phyloP scores from a whole-genome alignment of 2,888 invertebrate genomes.

The Syrphus vitripennis region DNA sequence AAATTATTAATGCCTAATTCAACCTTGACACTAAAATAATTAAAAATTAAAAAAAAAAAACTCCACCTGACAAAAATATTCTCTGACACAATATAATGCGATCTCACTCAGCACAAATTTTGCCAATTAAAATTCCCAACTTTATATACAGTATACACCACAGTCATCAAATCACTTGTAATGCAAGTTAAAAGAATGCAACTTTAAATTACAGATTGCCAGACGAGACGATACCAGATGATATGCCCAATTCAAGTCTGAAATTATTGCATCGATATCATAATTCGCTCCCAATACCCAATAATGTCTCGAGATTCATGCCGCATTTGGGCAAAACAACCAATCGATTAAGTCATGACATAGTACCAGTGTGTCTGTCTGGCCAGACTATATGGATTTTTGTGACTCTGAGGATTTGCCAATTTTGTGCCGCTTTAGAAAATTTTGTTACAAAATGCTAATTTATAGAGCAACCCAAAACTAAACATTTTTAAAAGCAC shows the following conservation, averaged over 20 bases:
- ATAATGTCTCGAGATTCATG: slow-evolving; percentile 34
- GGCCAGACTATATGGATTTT: neutral
- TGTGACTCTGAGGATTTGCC: neutral
- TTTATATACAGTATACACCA: too few relatives aligned
- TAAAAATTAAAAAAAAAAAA: too few relatives aligned
- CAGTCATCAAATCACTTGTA: neutral
- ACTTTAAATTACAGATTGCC: slow-evolving; percentile 25
- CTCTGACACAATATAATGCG: neutral
- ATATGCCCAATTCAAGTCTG: slow-evolving; percentile 37
- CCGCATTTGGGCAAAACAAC: slow-evolving; percentile 26
- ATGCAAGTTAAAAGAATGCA: slow-evolving; percentile 6
- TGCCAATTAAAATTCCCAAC: neutral
- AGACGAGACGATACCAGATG: slow-evolving; percentile 37
- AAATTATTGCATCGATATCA: slow-evolving; percentile 56
- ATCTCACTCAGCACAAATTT: neutral
- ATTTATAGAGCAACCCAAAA: neutral
- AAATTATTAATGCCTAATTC: too few relatives aligned
- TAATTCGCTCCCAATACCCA: slow-evolving; percentile 66
- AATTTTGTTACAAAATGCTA: neutral
- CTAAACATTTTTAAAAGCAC: neutral
- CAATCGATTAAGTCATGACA: slow-evolving; percentile 28
- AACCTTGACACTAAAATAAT: neutral
- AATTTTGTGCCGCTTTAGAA: slow-evolving; percentile 20
- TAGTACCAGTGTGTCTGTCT: neutral
- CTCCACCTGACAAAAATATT: neutral